A percentile compares a stretch with the other conserved stretches of the same genome.
Conservation (phyloP, 2,797 vertebrate genomes). For the Diplodus puntazzo region DNA sequence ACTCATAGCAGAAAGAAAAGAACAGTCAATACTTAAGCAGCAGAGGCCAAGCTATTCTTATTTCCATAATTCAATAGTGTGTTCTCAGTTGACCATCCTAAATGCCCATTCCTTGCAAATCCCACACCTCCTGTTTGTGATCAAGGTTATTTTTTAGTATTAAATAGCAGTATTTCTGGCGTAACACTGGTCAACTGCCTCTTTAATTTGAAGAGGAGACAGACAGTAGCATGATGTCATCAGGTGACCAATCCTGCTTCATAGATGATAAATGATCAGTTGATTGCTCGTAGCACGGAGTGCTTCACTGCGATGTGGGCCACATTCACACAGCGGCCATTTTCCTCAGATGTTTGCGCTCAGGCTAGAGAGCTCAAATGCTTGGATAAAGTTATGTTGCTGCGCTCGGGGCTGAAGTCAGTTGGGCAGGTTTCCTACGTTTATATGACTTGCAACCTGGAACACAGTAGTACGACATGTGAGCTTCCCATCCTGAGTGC, state of each 20-base stretch:
- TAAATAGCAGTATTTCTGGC: too few species aligned
- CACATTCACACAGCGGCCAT: too few species aligned
- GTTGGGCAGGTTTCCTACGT: too few species aligned
- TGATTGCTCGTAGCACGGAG: background rate
- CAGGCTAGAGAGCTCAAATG: too few species aligned
- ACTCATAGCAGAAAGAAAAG: background rate
- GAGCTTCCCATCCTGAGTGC: too few species aligned
- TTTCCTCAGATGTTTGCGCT: too few species aligned
- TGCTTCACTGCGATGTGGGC: background rate
- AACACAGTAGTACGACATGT: too few species aligned
- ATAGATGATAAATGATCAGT: slow-evolving; percentile 11
- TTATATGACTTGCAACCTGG: too few species aligned
- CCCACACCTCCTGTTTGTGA: background rate
- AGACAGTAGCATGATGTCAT: background rate
- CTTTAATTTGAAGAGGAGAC: background rate
- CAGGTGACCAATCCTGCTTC: slow-evolving; percentile 9
- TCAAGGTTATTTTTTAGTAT: too few species aligned
- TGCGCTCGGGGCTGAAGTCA: too few species aligned
- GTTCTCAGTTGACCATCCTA: background rate
- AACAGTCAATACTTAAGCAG: background rate
- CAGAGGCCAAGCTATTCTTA: background rate
- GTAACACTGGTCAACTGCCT: background rate
- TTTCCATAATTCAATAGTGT: background rate
- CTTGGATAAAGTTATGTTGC: too few species aligned
- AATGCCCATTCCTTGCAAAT: background rate